A percentile compares a stretch with the other conserved stretches of the same genome.
Conservation (phyloP, 2,797 vertebrate species). For the Sebastes umbrosus region DNA sequence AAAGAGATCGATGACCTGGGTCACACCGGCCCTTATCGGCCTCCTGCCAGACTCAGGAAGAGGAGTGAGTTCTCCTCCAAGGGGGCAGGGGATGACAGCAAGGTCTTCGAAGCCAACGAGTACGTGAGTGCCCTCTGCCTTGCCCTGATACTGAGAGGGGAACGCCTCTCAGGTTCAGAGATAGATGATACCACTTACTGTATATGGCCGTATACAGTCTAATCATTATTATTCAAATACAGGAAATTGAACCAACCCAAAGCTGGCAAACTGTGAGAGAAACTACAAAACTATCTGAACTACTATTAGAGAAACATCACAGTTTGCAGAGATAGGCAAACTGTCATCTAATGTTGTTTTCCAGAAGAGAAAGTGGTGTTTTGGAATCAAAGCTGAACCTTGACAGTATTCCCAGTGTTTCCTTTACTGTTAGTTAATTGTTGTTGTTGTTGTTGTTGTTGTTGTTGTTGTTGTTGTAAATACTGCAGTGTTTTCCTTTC, state of each 20-base stretch:
- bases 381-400: neutral
- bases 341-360: neutral
- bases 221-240: neutral
- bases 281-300: neutral
- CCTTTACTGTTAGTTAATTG: neutral
- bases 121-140: conserved; percentile 73
- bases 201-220: neutral
- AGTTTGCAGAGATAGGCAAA: neutral
- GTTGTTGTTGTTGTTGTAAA: neutral
- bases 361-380: neutral
- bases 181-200: neutral
- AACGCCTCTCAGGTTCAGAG: neutral
- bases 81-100: conserved; percentile 77
- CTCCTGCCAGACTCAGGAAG: conserved; percentile 88
- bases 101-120: conserved; percentile 93
- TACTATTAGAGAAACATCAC: neutral
- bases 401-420: neutral
- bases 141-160: conserved; percentile 3
- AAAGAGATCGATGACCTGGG: conserved; percentile 92
- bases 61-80: conserved; percentile 92
- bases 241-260: neutral
- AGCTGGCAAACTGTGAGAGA: neutral
- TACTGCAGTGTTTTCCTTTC: neutral
- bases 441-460: neutral
- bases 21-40: conserved; percentile 88